A percentile compares a stretch with the other conserved stretches of the same genome.
Evolutionary conservation across 1,140 invertebrate species (phyloP).

Genomic region (Physella acuta): DNA sequence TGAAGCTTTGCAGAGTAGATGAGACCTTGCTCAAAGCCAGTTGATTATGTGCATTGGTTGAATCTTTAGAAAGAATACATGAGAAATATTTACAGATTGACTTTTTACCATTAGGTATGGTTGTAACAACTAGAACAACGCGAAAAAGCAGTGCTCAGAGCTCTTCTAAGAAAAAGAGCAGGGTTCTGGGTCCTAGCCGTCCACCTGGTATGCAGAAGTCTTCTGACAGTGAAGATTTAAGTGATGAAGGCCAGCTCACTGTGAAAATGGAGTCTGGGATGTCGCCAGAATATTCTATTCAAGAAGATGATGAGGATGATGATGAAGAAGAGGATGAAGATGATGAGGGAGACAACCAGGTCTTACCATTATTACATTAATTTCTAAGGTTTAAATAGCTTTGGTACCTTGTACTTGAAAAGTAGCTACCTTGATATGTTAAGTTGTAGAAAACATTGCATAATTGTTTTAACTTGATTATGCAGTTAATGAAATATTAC

Average conservation of each 20-base stretch:
- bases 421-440: background rate
- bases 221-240: constrained; percentile 23
- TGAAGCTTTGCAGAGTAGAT: no score
- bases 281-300: constrained; percentile 1
- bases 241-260: constrained; percentile 17
- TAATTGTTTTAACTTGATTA: no score
- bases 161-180: background rate
- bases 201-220: constrained; percentile 22
- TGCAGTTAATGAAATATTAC: no score
- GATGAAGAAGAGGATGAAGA: background rate
- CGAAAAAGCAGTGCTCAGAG: background rate
- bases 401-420: background rate
- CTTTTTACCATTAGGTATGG: no score
- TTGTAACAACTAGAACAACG: background rate
- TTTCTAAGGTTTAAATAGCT: background rate
- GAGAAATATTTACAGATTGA: no score
- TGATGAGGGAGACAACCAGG: background rate
- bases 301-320: constrained; percentile 12
- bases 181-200: background rate
- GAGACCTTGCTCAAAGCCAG: no score
- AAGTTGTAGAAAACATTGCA: no score
- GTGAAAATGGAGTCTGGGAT: constrained; percentile 21
- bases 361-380: background rate
- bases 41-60: no score
- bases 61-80: no score